phyloP scores from a whole-genome alignment of 2,888 invertebrate genomes.

The Dioctria rufipes region DNA sequence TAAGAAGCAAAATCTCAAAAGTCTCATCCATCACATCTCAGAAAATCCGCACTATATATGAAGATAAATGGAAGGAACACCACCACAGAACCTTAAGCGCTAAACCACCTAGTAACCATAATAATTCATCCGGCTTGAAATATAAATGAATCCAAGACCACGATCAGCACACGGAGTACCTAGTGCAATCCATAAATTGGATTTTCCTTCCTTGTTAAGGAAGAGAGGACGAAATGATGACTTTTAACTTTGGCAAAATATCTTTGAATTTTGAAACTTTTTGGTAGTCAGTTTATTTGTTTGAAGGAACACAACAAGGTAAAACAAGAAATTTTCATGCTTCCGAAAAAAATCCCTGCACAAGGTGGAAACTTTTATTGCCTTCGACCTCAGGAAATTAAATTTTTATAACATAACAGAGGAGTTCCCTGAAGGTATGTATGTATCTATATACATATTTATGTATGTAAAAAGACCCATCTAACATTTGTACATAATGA shows the following conservation, averaged over 20 bases:
- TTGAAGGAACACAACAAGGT: neutral
- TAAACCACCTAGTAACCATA: conserved; percentile 1
- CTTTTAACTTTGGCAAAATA: conserved; percentile 18
- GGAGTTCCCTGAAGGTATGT: neutral
- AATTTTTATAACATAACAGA: conserved; percentile 10
- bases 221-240: neutral
- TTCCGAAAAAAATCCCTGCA: neutral
- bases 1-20: neutral
- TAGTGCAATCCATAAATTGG: conserved; percentile 12
- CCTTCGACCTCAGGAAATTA: conserved; percentile 33
- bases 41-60: neutral
- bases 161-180: neutral
- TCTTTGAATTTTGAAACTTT: neutral
- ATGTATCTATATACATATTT: neutral
- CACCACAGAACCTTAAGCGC: neutral
- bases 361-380: conserved; percentile 24
- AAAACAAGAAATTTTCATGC: neutral
- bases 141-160: conserved; percentile 10
- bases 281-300: neutral
- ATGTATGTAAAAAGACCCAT: neutral
- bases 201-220: neutral
- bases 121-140: conserved; percentile 20
- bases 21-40: too few species aligned
- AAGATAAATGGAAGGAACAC: conserved; percentile 24
- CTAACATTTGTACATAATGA: too few species aligned